Base-by-base conservation (phyloP, 1,140 invertebrate species). In the Philotrypesis tridentata region DNA sequence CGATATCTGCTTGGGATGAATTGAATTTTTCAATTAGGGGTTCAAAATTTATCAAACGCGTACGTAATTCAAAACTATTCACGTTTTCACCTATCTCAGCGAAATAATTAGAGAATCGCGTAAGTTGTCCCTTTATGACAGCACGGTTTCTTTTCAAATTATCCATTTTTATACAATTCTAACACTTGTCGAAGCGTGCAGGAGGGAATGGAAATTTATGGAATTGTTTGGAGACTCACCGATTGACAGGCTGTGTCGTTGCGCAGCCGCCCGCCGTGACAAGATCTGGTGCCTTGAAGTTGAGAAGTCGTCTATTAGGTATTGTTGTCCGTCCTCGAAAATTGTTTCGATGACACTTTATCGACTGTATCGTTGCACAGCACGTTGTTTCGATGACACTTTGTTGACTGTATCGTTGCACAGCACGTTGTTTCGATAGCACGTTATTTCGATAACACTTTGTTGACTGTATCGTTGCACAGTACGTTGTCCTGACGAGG, bases 171-270 rank as follows among this genome's bases (percentile, higher is more conserved):
- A 31, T 67, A 29, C 65, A 67, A 21, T 67, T 23, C 23, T 67
- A 67, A 14, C 27, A 31, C 7, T 37, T 37, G 33, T 37, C 65
- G 12, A 27, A 67, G 65, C 2, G 6, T 27, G 27, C 5, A 7
- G 6, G 4, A 23, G 14, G 23, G 65, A 67, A 27, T 23, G 23
- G 65, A 31, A 11, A 31, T 43, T 43, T 7, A 12, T 11, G 40
- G 65, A 31, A 31, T 27, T 67, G 4, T 7, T 29, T 67, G 65
- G 65, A 67, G 65, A 67, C 65, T 67, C 27, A 67, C 65, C 65
- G 27, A 31, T 67, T 67, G 9, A 67, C 27, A 31, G 27, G 27
- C 27, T 43, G 40, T 6, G 65, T 31, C n/a, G 3, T 67, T 31
- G n/a, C 9, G 27, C 23, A 31, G 27, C 27, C 12, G 65, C 27